Evolutionary conservation across 2,888 invertebrate genomes (phyloP), one percentile per base, ranked within the genome.

Genomic region (Amblyteles armatorius): DNA sequence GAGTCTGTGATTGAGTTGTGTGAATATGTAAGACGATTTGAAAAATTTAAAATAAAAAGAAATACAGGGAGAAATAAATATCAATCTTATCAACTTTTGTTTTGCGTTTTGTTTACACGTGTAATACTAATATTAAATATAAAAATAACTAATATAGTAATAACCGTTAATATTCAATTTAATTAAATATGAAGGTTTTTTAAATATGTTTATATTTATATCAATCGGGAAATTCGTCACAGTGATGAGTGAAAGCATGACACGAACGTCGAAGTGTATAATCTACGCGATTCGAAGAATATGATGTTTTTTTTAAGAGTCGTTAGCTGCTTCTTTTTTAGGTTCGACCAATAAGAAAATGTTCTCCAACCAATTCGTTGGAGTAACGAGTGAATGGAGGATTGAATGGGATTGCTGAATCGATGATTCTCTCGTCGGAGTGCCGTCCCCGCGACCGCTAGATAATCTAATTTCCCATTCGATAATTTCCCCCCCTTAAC

Each of bases 391-490:
- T 40, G 19, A 67, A 19, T 40, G 29, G 68, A 19, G 50, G 55
- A 65, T 55, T 52, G 65, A 82, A 76, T 76, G 68, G 48, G 55
- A 65, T 71, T 36, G 48, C 13, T 16, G 50, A 76, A 77, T 76
- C 76, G 50, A 77, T 48, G 60, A 63, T 79, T 72, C 40, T 50
- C 48, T 50, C 29, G 60, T 40, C 36, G 33, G 40, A 48, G 40
- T 16, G 60, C 26, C 40, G n/a, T 40, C 11, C 40, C 40, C 19
- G 3, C 60, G 40, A 22, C 60, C 57, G 29, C 60, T n/a, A 44
- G 71, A 44, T 44, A 79, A 79, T 79, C 50, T 71, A 79, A 79
- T 71, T 79, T 26, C 50, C 79, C 60, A 71, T 79, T 79, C 63
- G 69, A 79, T 79, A 71, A 71, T 71, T 29, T 29, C 26, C 50